These are phyloP conservation scores for Eretmocerus hayati DNA, from an alignment of 2,888 invertebrate genomes.

Conservation along the genomic window DNA sequence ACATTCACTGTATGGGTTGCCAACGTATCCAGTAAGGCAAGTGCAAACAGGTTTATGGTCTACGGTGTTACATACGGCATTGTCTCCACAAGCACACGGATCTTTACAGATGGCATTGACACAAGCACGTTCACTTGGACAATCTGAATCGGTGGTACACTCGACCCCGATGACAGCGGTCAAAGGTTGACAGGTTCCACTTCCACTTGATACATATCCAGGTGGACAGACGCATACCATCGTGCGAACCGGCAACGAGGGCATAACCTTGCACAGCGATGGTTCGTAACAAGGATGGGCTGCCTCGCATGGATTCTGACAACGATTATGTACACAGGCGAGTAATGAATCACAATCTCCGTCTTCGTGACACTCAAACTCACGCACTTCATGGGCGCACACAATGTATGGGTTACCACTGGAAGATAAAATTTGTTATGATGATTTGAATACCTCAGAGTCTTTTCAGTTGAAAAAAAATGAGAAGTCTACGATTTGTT, in stretches of 20 bases:
- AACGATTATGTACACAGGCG: slow-evolving; percentile 75
- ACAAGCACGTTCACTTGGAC: slow-evolving; percentile 71
- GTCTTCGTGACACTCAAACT: slow-evolving; percentile 73
- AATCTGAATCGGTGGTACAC: slow-evolving; percentile 72
- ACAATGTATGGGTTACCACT: slow-evolving; percentile 76
- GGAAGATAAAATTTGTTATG: neutral
- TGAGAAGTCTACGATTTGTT: neutral
- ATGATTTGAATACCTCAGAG: neutral
- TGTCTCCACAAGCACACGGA: slow-evolving; percentile 79
- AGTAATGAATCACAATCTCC: slow-evolving; percentile 72
- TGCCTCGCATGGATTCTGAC: slow-evolving; percentile 74
- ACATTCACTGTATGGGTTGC: slow-evolving; percentile 79
- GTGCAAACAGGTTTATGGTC: slow-evolving; percentile 84
- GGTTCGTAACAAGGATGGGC: slow-evolving; percentile 75
- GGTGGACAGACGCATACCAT: slow-evolving; percentile 87
- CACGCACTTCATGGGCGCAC: slow-evolving; percentile 65
- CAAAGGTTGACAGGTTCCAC: slow-evolving; percentile 72
- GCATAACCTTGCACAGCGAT: slow-evolving; percentile 72
- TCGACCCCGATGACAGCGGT: slow-evolving; percentile 56
- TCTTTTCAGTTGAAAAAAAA: neutral
- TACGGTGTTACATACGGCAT: slow-evolving; percentile 76
- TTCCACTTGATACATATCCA: slow-evolving; percentile 78
- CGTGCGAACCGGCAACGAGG: slow-evolving; percentile 76
- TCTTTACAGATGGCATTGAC: slow-evolving; percentile 71
- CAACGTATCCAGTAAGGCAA: slow-evolving; percentile 75